phyloP scores from a whole-genome alignment of 2,888 invertebrate species.

The Antitype chi region DNA sequence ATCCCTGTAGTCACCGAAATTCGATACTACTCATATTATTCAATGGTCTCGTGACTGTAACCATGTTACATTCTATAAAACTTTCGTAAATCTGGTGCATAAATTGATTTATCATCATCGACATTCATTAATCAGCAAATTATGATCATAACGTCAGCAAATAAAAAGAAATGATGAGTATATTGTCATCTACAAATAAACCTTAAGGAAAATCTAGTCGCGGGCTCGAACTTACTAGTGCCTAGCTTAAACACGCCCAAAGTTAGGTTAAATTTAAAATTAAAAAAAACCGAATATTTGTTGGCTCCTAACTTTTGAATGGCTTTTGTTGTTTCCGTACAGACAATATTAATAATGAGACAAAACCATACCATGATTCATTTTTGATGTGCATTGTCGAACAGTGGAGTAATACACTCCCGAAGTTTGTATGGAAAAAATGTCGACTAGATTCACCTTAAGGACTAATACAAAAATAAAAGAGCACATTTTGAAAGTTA shows the following conservation, averaged over 20 bases:
- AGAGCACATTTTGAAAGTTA: slow-evolving; percentile 9
- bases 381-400: no score
- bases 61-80: slow-evolving; percentile 38
- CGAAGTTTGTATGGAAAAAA: no score
- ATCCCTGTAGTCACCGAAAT: slow-evolving; percentile 52
- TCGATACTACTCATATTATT: slow-evolving; percentile 31
- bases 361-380: no score
- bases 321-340: no score
- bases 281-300: no score
- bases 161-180: slow-evolving; percentile 8
- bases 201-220: no score
- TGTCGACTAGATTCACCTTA: slow-evolving; percentile 1
- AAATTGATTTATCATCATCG: slow-evolving; percentile 25
- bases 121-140: slow-evolving; percentile 25
- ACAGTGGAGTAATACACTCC: no score
- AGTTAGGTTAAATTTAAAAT: no score
- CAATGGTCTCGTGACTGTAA: slow-evolving; percentile 13
- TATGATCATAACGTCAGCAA: slow-evolving; percentile 10
- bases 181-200: slow-evolving; percentile 12
- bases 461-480: slow-evolving; percentile 17
- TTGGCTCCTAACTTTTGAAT: no score
- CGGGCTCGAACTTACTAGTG: no score
- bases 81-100: slow-evolving; percentile 25
- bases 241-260: no score
- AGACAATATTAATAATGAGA: no score